Percentiles rank a stretch among this genome's conserved stretches.
Evolutionary conservation across 2,113 vertebrate genomes (phyloP).

Genomic region (Sphaerodactylus townsendi): DNA sequence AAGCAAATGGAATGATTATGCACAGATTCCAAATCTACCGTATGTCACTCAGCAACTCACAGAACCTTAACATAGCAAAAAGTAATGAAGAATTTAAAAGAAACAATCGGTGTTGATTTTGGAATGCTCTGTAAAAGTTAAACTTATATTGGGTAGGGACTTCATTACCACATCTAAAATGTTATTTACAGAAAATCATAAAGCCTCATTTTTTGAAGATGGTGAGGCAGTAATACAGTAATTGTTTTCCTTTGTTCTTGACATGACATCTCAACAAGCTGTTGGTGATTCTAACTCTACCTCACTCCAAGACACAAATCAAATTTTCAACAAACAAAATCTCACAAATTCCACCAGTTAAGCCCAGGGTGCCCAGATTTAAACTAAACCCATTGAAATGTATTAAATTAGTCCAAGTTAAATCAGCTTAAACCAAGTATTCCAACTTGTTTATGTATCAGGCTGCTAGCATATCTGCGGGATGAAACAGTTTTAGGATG

Average conservation of each 20-base stretch:
- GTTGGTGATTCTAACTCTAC: not conserved
- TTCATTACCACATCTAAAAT: constrained; percentile 50
- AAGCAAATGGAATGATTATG: not conserved
- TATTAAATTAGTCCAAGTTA: not conserved
- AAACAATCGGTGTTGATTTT: not conserved
- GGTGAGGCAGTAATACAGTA: constrained; percentile 18
- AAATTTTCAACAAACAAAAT: not conserved
- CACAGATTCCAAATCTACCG: not conserved
- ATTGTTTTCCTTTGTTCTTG: constrained; percentile 10
- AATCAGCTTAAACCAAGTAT: not conserved
- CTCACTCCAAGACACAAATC: not conserved
- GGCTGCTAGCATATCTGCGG: not conserved
- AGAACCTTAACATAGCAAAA: constrained; percentile 25
- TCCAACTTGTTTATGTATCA: not conserved
- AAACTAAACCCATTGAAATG: constrained; percentile 7
- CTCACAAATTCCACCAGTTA: not conserved
- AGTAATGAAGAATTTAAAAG: not conserved
- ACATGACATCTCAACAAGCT: constrained; percentile 26
- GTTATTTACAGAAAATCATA: constrained; percentile 41
- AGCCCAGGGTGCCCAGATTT: not conserved
- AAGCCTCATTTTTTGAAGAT: constrained; percentile 31
- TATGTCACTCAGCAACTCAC: not conserved
- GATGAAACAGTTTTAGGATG: constrained; percentile 3
- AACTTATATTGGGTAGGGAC: not conserved
- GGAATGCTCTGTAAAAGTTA: not conserved